Base-by-base conservation (phyloP, 2,113 vertebrate genomes). In the Pollachius pollachius region DNA sequence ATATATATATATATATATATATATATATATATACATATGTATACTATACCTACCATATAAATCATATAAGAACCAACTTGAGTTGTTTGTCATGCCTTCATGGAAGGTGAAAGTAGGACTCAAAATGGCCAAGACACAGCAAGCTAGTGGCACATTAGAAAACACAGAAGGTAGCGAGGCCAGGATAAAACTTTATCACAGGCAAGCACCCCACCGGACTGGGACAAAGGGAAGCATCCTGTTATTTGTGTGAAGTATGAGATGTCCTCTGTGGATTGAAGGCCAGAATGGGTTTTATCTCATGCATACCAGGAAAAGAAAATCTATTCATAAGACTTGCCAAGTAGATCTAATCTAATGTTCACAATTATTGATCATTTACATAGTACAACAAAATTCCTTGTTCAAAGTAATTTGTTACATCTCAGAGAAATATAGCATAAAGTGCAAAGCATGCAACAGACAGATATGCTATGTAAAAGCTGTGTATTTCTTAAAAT, bases 61-160 rank as follows among this genome's bases (percentile, higher is more conserved):
- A 57, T 71, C 86, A 83, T 80, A 76, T 70, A 64, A 81, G 74
- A 85, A 82, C 67, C 69, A 82, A 82, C 71, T 80, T 88, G 71
- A 79, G 84, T 87, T 88, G 81, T 80, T 82, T 52, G 18, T 68
- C 81, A 68, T 73, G 82, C 91, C 91, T 92, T 92, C 91, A 92
- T 88, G 85, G 91, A 92, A 92, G 91, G 91, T 87, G 85, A 90
- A 80, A 75, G 76, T 67, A 76, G 69, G 74, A 82, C 87, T 86
- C 84, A 81, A 84, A 85, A 82, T 74, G 75, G 83, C 85, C 41
- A 2, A 82, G 78, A 79, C 11, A 71, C 72, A 66, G 67, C 21
- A 15, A 82, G 64, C 67, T 60, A 62, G 74, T 34, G 65, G 69
- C 73, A 61, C 64, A 59, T 68, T 48, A 48, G 41, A 2, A 62